Evolutionary conservation across 2,113 vertebrate genomes (phyloP), one percentile per base, ranked within the genome.

Genomic region (Sebastes schlegelii): DNA sequence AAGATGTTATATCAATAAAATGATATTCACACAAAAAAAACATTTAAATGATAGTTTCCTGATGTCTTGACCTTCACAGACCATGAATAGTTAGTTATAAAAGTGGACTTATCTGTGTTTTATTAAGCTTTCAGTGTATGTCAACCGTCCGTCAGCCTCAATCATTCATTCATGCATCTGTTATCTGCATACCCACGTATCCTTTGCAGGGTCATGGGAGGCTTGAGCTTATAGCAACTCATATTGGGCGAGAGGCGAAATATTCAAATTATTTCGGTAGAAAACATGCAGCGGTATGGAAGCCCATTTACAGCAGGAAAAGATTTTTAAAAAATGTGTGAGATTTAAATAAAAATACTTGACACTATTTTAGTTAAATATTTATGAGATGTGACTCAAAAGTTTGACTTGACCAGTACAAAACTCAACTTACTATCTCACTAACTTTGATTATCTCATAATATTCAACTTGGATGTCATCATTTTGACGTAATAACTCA

Each of bases 1-100:
- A 84, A 85, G 17, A 86, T 85, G 82, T 88, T 69, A 64, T 48
- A 87, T 72, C 52, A 93, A 94, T 92, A 93, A 93, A 94, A 82
- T 69, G n/a, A 78, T 80, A 89, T 87, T 84, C 74, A 79, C 74
- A 78, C 34, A 57, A 42, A 70, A 58, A 23, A 5, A 19, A 9
- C 8, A 40, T 40, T 61, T 8, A 19, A 63, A 45, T n/a, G 14
- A 21, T 12, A 11, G 5, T 82, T 54, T 54, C 7, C 6, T 66
- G 17, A 5, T 58, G 5, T 60, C 12, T 51, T 60, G 16, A 74
- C 17, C 21, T 62, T 42, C 42, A 77, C 52, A 42, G 1, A 0
- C 1, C 6, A 17, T 61, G 9, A 19, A 43, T 66, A 23, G 4
- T 57, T 42, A 11, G 55, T 21, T 23, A 12, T 19, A 26, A 61